Evolutionary conservation across 2,888 invertebrate genomes (phyloP), one percentile per base, ranked within the genome.

Genomic region (Pristionchus entomophagus): DNA sequence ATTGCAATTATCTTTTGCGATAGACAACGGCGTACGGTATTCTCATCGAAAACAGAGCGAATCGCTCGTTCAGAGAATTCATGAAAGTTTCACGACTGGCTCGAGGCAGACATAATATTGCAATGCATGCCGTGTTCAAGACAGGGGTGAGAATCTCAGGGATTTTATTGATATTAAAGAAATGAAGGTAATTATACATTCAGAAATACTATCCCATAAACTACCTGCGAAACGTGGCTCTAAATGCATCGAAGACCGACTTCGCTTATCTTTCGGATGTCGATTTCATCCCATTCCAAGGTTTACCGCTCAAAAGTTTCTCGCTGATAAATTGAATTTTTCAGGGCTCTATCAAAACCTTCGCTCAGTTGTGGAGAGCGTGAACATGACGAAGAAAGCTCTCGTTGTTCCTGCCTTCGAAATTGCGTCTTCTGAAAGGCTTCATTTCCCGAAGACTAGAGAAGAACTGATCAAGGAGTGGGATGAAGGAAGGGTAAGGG

Each of bases 331-430:
- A n/a, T n/a, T n/a, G n/a, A n/a, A n/a, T n/a, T 26, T 22, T 69
- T 12, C 69, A 65, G 69, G 45, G 10, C 69, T 84, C 32, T 84
- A 84, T 22, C 26, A 26, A 4, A 45, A 41, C 12, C 59, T 85
- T 0, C 73, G 38, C 0, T 2, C 5, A 0, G 35, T 77, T 2
- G 51, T 85, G 12, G 19, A 32, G 32, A 35, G 5, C 80, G 85
- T 69, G 0, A 10, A 65, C 56, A 86, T 88, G 88, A 51, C 41
- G 3, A 56, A 62, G 17, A 91, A 95, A 94, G 96, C 96, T 82
- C 94, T 97, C 82, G 96, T 97, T 69, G 96, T 97, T 14, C 96
- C 97, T n/a, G 97, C 97, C 32, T 97, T 97, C 94, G 97, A 97
- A 94, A 32, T 77, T 22, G 22, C 97, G 0, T 96, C 96, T 92